Conservation (phyloP, 2,113 vertebrate genomes). For the Callipepla squamata region DNA sequence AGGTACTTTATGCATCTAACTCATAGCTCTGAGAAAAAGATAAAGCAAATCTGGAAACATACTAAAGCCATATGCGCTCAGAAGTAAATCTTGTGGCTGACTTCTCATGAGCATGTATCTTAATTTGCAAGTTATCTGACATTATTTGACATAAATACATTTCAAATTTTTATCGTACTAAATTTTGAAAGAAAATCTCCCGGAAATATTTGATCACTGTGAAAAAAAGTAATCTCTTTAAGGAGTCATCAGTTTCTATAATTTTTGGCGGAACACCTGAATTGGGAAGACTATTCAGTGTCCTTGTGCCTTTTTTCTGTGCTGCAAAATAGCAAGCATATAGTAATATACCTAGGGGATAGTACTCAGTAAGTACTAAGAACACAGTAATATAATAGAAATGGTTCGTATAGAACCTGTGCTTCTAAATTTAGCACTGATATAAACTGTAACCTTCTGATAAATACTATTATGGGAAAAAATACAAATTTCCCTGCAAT, state of each 20-base stretch:
- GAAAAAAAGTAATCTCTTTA: not conserved
- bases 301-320: not conserved
- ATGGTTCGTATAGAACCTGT: not conserved
- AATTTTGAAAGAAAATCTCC: not conserved
- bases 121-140: not conserved
- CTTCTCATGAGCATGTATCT: slow-evolving; percentile 1
- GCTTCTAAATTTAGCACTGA: not conserved
- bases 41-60: not conserved
- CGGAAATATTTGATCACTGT: not conserved
- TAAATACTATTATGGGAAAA: not conserved
- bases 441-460: not conserved
- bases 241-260: not conserved
- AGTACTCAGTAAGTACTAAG: not conserved
- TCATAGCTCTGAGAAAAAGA: not conserved
- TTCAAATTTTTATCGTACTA: not conserved
- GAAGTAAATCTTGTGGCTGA: not conserved
- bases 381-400: not conserved
- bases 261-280: not conserved
- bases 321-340: not conserved
- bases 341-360: not conserved
- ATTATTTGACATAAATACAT: not conserved
- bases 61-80: not conserved
- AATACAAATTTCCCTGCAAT: not conserved
- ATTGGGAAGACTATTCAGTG: not conserved
- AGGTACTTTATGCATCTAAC: not conserved